A percentile compares a stretch with the other conserved stretches of the same genome.
Evolutionary conservation across 2,113 vertebrate genomes (phyloP).

Genomic region (Nerophis ophidion): DNA sequence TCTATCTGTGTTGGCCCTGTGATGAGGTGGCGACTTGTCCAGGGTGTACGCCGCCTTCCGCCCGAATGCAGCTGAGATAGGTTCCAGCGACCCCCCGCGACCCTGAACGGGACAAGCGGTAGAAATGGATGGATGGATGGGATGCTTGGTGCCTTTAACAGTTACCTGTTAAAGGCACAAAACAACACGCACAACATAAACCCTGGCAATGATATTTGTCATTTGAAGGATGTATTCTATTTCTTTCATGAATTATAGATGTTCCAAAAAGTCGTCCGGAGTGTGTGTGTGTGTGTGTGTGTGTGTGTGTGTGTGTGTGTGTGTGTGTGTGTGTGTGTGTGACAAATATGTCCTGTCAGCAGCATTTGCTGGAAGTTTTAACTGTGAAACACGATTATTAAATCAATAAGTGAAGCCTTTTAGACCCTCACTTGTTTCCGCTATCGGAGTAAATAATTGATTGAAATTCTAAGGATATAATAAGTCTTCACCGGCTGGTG

Average conservation of each 20-base stretch:
- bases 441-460: slow-evolving; percentile 50
- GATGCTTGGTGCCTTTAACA: too few relatives aligned
- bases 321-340: too few relatives aligned
- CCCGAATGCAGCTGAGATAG: too few relatives aligned
- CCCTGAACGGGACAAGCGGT: too few relatives aligned
- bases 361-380: slow-evolving; percentile 42
- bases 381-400: slow-evolving; percentile 64
- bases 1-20: too few relatives aligned
- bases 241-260: slow-evolving; percentile 63
- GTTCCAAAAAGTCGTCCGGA: slow-evolving; percentile 32
- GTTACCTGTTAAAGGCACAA: background rate
- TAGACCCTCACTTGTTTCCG: slow-evolving; percentile 76
- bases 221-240: slow-evolving; percentile 44
- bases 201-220: slow-evolving; percentile 41
- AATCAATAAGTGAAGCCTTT: slow-evolving; percentile 83
- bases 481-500: slow-evolving; percentile 8
- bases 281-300: background rate
- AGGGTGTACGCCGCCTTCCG: too few relatives aligned
- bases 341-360: slow-evolving; percentile 33
- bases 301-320: too few relatives aligned
- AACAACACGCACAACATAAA: background rate
- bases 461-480: slow-evolving; percentile 33
- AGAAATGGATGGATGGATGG: too few relatives aligned
- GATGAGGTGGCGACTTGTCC: too few relatives aligned
- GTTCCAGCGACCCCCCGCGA: too few relatives aligned